Evolutionary conservation across 2,888 invertebrate genomes (phyloP), one percentile per base, ranked within the genome.

Genomic region (Branchipolynoe longqiensis): DNA sequence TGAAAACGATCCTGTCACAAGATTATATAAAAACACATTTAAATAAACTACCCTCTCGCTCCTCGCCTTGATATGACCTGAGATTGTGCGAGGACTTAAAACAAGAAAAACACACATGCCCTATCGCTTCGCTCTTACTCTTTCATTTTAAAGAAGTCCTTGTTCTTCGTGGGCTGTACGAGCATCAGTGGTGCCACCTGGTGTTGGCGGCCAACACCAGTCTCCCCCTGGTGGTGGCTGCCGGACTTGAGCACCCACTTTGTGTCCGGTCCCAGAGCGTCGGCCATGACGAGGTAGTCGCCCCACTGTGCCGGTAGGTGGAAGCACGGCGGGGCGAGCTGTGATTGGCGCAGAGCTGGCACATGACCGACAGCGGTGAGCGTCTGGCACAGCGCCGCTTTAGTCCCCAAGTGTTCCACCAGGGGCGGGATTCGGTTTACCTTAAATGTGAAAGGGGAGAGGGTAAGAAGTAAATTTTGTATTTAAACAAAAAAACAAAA

Each of bases 271-370:
- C 87, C 87, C 28, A 56, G 64, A 8, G 81, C 69, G 40, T 82
- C 82, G 6, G 85, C 85, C 22, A 58, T 28, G 8, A 85, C 82
- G 48, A 91, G 86, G 83, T 92, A 91, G 62, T 90, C 89, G 64
- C 90, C 90, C 82, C 89, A 90, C 85, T 92, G 91, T 25, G 88
- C 86, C 0, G 93, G 93, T 62, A 92, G 89, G 18, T 89, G 87
- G 87, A 91, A 93, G 87, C 93, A 93, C 6, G 89, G 85, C 0
- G 90, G 90, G 6, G 89, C 58, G 31, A 85, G 40, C 81, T 62
- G 83, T 31, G 78, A 48, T 41, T 48, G 41, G 78, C 78, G 78
- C 31, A 78, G 31, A n/a, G 78, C 12, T 0, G 78, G 78, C 41
- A 78, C 54, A 33, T 78, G 78, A 31, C 31, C 28, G 4, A 78